A percentile compares a stretch with the other conserved stretches of the same genome.
phyloP scores from a whole-genome alignment of 2,113 vertebrate genomes.

The Baryphthengus martii region DNA sequence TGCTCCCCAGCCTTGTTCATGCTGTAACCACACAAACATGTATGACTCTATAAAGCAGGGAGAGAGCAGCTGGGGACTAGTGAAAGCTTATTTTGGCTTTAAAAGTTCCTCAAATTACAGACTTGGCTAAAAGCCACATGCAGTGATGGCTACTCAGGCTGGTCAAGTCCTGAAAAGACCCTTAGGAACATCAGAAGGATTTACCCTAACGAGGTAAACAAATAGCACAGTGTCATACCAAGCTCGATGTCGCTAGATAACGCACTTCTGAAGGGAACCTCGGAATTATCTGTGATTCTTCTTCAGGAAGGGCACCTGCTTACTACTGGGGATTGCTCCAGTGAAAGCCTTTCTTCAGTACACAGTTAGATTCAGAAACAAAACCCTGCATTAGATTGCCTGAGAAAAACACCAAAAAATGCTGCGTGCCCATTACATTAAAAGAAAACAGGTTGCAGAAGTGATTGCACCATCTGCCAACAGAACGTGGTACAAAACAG shows the following conservation, averaged over 20 bases:
- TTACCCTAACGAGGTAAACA: neutral
- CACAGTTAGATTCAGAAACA: neutral
- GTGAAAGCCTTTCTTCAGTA: neutral
- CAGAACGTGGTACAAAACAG: neutral
- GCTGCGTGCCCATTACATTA: neutral
- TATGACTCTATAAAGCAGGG: neutral
- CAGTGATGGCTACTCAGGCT: neutral
- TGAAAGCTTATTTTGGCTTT: neutral
- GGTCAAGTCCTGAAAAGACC: neutral
- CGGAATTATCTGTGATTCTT: neutral
- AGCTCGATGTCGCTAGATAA: neutral
- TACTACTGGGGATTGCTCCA: neutral
- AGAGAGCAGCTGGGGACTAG: neutral
- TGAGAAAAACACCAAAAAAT: neutral
- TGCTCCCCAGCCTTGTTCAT: neutral
- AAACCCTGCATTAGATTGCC: neutral
- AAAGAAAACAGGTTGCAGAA: neutral
- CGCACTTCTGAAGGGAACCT: fast-evolving
- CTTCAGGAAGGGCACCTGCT: neutral
- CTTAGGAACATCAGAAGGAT: neutral
- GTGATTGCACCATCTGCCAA: neutral
- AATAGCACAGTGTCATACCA: neutral
- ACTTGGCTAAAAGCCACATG: neutral
- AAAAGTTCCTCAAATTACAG: slow-evolving; percentile 15
- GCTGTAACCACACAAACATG: fast-evolving